A percentile compares a stretch with the other conserved stretches of the same genome.
Evolutionary conservation across 2,113 vertebrate species (phyloP).

Genomic region (Notiomystis cincta): DNA sequence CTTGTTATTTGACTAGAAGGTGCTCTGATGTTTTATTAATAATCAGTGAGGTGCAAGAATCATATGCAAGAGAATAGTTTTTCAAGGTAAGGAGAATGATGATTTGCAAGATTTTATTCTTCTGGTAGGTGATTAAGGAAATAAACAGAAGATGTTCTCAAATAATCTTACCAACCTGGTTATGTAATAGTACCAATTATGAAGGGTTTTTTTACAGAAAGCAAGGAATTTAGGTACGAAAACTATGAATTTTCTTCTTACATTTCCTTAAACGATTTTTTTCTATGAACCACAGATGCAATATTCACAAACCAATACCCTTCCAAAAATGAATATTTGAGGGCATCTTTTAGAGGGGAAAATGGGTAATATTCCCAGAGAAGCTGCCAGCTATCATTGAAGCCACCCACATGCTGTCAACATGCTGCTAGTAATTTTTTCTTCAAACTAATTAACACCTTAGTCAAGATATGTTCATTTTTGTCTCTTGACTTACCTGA

Average conservation of each 20-base stretch:
- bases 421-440: background rate
- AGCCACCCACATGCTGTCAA: background rate
- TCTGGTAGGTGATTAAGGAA: background rate
- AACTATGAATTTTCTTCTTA: background rate
- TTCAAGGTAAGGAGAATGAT: background rate
- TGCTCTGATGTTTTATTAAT: background rate
- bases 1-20: background rate
- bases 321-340: background rate
- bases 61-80: background rate
- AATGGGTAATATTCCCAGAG: background rate
- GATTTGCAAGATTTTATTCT: background rate
- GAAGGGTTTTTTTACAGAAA: background rate
- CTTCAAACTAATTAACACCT: background rate
- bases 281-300: background rate
- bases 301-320: accelerated
- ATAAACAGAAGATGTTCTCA: background rate
- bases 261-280: background rate
- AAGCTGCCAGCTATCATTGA: background rate
- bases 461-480: background rate
- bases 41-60: background rate
- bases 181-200: background rate
- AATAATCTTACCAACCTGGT: background rate
- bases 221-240: background rate
- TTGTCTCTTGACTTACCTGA: background rate
- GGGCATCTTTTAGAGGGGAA: background rate